These are phyloP conservation scores for Apodemus sylvaticus DNA, from an alignment of 2,113 vertebrate species.

Conservation along the genomic window DNA sequence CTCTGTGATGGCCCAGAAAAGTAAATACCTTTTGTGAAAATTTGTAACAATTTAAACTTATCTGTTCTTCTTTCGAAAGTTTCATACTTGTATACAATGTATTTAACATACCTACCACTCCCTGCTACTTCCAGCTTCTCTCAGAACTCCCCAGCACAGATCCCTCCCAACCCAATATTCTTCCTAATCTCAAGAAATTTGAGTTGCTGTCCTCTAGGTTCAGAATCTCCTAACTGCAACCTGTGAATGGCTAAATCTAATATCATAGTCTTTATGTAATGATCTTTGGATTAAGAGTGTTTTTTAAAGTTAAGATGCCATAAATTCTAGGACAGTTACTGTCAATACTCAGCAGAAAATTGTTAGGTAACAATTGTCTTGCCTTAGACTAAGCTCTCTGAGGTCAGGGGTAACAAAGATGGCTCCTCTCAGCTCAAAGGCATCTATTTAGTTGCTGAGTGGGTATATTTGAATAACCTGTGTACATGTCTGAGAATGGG, in stretches of 20 bases:
- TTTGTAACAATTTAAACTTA: not conserved
- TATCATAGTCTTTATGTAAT: not conserved
- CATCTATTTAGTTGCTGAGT: not conserved
- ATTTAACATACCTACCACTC: not conserved
- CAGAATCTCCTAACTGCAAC: not conserved
- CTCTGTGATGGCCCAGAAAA: not conserved
- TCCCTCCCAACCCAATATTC: not conserved
- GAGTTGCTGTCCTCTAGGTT: not conserved
- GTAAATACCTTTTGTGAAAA: not conserved
- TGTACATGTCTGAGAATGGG: not conserved
- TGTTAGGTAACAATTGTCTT: not conserved
- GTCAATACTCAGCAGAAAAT: not conserved
- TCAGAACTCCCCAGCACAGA: too few relatives aligned
- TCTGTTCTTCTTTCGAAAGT: too few relatives aligned
- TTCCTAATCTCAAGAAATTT: not conserved
- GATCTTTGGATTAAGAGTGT: not conserved
- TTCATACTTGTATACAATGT: not conserved
- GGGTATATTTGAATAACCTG: not conserved
- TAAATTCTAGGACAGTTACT: not conserved
- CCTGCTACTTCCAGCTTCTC: too few relatives aligned
- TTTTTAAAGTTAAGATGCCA: not conserved
- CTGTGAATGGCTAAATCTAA: not conserved
- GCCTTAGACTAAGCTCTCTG: not conserved
- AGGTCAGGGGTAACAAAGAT: not conserved
- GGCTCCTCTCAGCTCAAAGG: not conserved